phyloP scores from a whole-genome alignment of 1,140 invertebrate species.

The Dermatophagoides farinae region DNA sequence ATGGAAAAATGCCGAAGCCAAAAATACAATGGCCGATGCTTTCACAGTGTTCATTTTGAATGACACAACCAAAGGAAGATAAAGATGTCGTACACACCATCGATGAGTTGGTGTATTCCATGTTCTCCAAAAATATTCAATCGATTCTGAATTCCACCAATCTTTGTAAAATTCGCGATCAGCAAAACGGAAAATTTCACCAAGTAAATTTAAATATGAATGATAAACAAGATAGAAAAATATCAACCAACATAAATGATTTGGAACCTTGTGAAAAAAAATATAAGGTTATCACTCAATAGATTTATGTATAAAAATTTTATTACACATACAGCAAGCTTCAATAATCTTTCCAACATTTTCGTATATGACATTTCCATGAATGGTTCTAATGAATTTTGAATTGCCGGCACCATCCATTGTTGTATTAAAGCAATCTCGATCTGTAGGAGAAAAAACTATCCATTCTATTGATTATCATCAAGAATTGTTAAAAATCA shows the following conservation, averaged over 20 bases:
- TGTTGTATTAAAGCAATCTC: constrained; percentile 76
- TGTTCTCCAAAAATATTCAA: constrained; percentile 82
- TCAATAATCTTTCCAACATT: constrained; percentile 35
- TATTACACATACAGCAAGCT: constrained; percentile 36
- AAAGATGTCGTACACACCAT: constrained; percentile 66
- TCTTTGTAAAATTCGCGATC: constrained; percentile 94
- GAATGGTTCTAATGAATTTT: constrained; percentile 81
- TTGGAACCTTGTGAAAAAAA: constrained; percentile 52
- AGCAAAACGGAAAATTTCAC: constrained; percentile 81
- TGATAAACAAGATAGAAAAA: constrained; percentile 93
- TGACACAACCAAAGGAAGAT: constrained; percentile 67
- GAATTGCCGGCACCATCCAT: constrained; percentile 92
- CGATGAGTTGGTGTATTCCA: constrained; percentile 97
- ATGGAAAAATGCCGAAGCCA: constrained; percentile 92
- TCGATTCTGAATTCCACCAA: constrained; percentile 93
- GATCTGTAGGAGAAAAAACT: constrained; percentile 58
- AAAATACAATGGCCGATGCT: constrained; percentile 69
- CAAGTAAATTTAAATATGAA: constrained; percentile 78
- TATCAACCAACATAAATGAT: constrained; percentile 90
- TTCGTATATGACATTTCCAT: constrained; percentile 54
- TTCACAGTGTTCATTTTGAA: constrained; percentile 38
- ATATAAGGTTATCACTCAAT: not conserved
- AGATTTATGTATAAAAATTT: not conserved
- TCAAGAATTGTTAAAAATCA: not conserved
- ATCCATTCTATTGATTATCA: constrained; percentile 5